These are phyloP conservation scores for Struthio camelus DNA, from an alignment of 2,113 vertebrate species.

Conservation along the genomic window DNA sequence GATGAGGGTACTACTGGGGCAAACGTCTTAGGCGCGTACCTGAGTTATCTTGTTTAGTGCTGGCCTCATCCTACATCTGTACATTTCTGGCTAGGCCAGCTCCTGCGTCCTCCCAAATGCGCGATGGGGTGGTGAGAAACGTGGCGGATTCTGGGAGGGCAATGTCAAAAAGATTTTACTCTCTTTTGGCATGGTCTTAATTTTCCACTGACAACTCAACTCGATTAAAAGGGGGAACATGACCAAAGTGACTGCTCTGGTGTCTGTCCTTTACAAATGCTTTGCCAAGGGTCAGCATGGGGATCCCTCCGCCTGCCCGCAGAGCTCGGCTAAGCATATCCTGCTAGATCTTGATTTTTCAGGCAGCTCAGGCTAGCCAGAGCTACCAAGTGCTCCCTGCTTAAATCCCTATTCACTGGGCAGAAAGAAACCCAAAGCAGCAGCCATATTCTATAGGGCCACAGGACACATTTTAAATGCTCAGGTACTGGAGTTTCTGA, in stretches of 20 bases:
- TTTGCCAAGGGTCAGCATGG: not conserved
- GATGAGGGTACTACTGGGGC: not conserved
- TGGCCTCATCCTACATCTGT: not conserved
- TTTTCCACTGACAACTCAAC: not conserved
- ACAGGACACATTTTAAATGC: not conserved
- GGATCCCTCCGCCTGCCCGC: not conserved
- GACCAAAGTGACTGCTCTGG: accelerated
- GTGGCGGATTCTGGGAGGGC: not conserved
- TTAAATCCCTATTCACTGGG: not conserved
- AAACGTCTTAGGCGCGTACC: not conserved
- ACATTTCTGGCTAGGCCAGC: not conserved
- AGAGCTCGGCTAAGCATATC: not conserved
- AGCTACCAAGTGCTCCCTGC: not conserved
- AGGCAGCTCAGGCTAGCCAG: not conserved
- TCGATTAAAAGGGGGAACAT: not conserved
- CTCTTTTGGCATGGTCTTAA: not conserved
- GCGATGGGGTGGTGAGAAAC: not conserved
- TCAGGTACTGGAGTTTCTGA: not conserved
- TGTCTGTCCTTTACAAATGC: not conserved
- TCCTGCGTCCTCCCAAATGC: not conserved
- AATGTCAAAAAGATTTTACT: not conserved
- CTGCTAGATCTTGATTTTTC: not conserved
- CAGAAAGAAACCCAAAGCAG: not conserved
- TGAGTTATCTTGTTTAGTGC: not conserved
- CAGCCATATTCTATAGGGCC: not conserved